Evolutionary conservation across 2,888 invertebrate genomes (phyloP).

Genomic region (Diloba caeruleocephala): DNA sequence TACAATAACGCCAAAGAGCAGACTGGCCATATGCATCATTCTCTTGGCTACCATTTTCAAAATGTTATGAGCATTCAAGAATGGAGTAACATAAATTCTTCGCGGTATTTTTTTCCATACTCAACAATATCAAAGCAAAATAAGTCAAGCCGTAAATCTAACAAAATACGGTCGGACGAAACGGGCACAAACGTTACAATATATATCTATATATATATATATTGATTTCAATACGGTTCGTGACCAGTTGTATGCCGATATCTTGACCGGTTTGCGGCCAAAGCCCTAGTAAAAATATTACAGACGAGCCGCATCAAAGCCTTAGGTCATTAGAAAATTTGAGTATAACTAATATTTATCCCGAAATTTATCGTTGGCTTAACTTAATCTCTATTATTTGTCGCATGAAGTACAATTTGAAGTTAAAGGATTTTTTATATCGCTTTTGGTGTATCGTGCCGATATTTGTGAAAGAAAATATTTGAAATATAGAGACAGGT

Average conservation of each 20-base stretch:
- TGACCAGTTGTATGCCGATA: conserved; percentile 21
- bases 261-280: conserved; percentile 19
- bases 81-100: no score
- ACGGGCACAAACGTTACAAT: no score
- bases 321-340: conserved; percentile 52
- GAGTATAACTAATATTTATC: conserved; percentile 42
- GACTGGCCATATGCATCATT: no score
- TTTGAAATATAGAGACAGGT: conserved; percentile 8
- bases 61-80: no score
- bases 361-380: not conserved
- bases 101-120: no score
- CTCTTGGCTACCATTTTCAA: no score
- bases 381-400: conserved; percentile 21
- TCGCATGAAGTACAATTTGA: conserved; percentile 16
- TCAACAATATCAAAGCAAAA: no score
- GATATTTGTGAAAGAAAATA: conserved; percentile 47
- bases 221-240: conserved; percentile 19
- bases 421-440: conserved; percentile 14
- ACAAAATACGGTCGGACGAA: no score
- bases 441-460: conserved; percentile 31
- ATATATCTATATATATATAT: no score
- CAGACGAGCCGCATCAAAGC: conserved; percentile 51
- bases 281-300: conserved; percentile 53
- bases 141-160: no score
- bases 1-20: no score